Base-by-base conservation (phyloP, 1,140 invertebrate species). In the Pseudomyrmex sp. region DNA sequence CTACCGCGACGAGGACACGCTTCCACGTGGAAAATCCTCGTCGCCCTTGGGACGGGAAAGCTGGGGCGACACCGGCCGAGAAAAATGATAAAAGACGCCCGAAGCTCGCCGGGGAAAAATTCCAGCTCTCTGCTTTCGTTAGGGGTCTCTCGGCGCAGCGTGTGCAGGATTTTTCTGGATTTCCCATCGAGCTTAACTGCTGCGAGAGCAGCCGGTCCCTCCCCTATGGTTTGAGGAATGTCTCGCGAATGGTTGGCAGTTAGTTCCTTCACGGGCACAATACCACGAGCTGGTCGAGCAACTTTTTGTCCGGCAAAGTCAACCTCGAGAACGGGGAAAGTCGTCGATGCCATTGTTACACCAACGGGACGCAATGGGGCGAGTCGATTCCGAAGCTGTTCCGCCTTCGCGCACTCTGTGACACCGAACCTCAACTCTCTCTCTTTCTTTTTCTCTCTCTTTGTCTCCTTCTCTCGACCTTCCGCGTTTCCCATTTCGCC, bases 271-370 rank as follows among this genome's bases (percentile, higher is more conserved):
- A 48, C 54, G 52, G 20, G 20, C 65, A 79, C 65, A 79, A 79
- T 79, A 79, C 63, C 63, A 26, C 50, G 50, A 77, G 62, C 26
- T 35, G 50, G 48, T 74, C 83, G 69, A 50, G 56, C 59, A 50
- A 66, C 56, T 87, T 86, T 79, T 85, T 75, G 84, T 9, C 1
- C 35, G 10, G 48, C 62, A 35, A 58, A 69, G 62, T 80, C 66
- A 44, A 77, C 50, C 74, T 77, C 74, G 74, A 77, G 75, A 35
- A 77, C 75, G 75, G 65, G 35, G 52, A 79, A 79, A 79, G 58
- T 79, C 70, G 50, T 75, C 84, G 72, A 56, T 69, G 77, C 87
- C 83, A 72, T 76, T 84, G 73, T 87, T 73, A 85, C 77, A 82
- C 84, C 75, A 85, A 15, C 87, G 61, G 85, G 85, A 85, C 35